Evolutionary conservation across 2,888 invertebrate species (phyloP).

Genomic region (Ormyrus rosae): DNA sequence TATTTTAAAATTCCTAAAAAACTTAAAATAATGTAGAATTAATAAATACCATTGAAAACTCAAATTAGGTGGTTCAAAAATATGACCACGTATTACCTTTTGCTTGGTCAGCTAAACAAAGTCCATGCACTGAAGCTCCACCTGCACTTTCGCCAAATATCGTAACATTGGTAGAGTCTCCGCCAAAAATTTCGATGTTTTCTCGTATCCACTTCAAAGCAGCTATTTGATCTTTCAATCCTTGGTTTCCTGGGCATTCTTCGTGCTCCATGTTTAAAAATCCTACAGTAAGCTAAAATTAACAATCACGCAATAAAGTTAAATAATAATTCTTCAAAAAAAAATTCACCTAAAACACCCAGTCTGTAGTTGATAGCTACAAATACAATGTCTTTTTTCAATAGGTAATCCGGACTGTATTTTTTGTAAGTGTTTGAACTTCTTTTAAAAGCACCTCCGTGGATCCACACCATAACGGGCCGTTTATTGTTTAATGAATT

Average conservation of each 20-base stretch:
- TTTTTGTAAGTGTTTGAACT: conserved; percentile 60
- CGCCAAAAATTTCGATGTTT: conserved; percentile 67
- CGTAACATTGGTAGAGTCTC: conserved; percentile 67
- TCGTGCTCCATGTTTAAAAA: conserved; percentile 67
- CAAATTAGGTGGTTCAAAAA: too few relatives aligned
- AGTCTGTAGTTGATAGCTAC: conserved; percentile 64
- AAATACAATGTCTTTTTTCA: conserved; percentile 61
- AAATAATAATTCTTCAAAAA: not conserved
- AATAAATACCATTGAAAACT: too few relatives aligned
- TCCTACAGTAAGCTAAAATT: conserved; percentile 55
- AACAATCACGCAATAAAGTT: not conserved
- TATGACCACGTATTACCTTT: conserved; percentile 60
- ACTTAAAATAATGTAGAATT: not conserved
- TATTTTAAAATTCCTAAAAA: not conserved
- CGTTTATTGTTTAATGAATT: conserved; percentile 49
- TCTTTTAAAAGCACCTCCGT: conserved; percentile 66
- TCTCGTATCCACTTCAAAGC: conserved; percentile 67
- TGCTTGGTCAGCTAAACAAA: conserved; percentile 63
- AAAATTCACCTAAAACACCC: conserved; percentile 61
- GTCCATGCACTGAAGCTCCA: conserved; percentile 57
- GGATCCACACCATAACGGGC: conserved; percentile 72
- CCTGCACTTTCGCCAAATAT: conserved; percentile 67
- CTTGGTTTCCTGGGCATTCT: conserved; percentile 67
- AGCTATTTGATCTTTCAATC: conserved; percentile 66
- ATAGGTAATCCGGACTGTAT: conserved; percentile 61